Base-by-base conservation (phyloP, 2,797 vertebrate species). In the Platalea minor region DNA sequence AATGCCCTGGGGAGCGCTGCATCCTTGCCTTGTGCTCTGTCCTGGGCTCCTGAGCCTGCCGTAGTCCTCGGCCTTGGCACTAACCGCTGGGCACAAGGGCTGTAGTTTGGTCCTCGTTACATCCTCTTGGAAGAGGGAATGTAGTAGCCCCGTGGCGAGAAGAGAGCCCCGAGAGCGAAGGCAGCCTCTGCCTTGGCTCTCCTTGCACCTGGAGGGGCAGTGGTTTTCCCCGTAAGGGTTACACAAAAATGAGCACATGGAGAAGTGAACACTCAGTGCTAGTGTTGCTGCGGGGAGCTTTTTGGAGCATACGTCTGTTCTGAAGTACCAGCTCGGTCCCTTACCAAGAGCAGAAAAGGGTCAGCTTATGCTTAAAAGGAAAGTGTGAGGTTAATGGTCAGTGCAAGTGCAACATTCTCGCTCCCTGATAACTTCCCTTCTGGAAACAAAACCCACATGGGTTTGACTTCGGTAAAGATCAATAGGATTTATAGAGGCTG, bases 401-500 rank as follows among this genome's bases (percentile, higher is more conserved):
- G 74, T 18, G 56, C 35, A 21, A 46, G 20, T 8, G 5, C 68
- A 20, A 9, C 61, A 5, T 51, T 60, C 57, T 35, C 10, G 0
- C 57, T 72, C 78, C 68, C 43, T 6, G 65, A 18, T 8, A 35
- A n/a, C 43, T 67, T 75, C 59, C 88, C 68, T 80, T 41, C 91
- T 84, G 74, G 80, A 86, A 93, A 67, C 78, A 51, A 78, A 81
- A 46, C 76, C 74, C 26, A 7, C 29, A 2, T 43, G 75, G 63
- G 29, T 72, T 18, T 48, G 68, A 13, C 68, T 63, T 76, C 0
- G 15, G 53, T 19, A 8, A 23, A 79, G 81, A 87, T 54, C 82
- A 64, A 10, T 51, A 28, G 95, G 91, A 80, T 96, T 92, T 90
- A 75, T 75, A 50, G 94, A 75, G 35, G 65, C 61, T 13, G 41